Percentiles rank a stretch among this genome's conserved stretches.
phyloP scores from a whole-genome alignment of 2,797 vertebrate genomes.

The Centropyge bicolor region DNA sequence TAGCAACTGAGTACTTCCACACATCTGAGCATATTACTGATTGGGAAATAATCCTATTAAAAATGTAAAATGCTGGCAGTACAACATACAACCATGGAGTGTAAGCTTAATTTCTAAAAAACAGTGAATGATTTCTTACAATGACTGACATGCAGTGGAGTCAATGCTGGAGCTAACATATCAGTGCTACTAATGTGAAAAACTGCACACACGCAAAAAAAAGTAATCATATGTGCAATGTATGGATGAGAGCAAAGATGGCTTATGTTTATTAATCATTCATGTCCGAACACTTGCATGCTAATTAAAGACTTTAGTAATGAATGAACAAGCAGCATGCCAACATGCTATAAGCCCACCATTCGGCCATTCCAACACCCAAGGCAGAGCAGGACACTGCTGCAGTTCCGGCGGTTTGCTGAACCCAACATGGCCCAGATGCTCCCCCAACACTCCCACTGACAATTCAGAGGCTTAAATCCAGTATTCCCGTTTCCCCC shows the following conservation, averaged over 20 bases:
- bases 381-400: slow-evolving; percentile 87
- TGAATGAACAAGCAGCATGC: slow-evolving; percentile 71
- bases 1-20: slow-evolving; percentile 15
- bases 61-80: neutral
- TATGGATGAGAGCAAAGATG: slow-evolving; percentile 1
- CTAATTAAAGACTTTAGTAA: slow-evolving; percentile 28
- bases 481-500: slow-evolving; percentile 62
- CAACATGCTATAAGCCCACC: slow-evolving; percentile 87
- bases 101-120: neutral
- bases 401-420: slow-evolving; percentile 81
- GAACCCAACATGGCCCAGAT: slow-evolving; percentile 81
- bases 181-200: slow-evolving; percentile 8
- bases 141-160: slow-evolving; percentile 27
- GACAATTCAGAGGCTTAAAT: slow-evolving; percentile 69
- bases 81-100: slow-evolving; percentile 7
- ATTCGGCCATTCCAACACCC: slow-evolving; percentile 89
- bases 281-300: slow-evolving; percentile 20
- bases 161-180: neutral
- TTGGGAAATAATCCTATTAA: slow-evolving; percentile 3
- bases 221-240: neutral
- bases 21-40: slow-evolving; percentile 11
- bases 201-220: slow-evolving; percentile 45
- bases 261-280: slow-evolving; percentile 15
- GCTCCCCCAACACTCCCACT: slow-evolving; percentile 56
- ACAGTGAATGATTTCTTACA: neutral